Base-by-base conservation (phyloP, 2,888 invertebrate genomes). In the Acholoe squamosa region DNA sequence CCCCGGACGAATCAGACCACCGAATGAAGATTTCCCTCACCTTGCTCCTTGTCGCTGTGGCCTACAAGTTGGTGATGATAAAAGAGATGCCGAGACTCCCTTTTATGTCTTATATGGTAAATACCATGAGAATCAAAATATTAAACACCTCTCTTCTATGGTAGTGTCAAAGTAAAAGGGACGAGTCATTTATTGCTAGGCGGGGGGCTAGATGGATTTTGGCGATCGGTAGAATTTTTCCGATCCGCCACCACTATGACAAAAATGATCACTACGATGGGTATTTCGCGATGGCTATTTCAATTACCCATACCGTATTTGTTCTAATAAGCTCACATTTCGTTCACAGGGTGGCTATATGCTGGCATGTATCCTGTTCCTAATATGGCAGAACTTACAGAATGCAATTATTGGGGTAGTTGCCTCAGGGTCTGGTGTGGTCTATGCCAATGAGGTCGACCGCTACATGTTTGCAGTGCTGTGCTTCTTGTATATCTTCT, bases 81-180 rank as follows among this genome's bases (percentile, higher is more conserved):
- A 51, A 31, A 54, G 52, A 52, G 28, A 28, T 86, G 56, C 86
- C 86, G 31, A 16, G 16, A 19, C 0, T 86, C 5, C 56, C 86
- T n/a, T 86, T 19, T 22, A 86, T 86, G 31, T 54, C 86, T 12
- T 19, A 25, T 28, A 52, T 86, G 86, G 86, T 86, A 25, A 28
- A 19, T 61, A 43, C 3, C 5, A 43, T 43, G 43, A 43, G 3
- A 43, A 7, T n/a, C n/a, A n/a, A n/a, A n/a, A n/a, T n/a, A n/a
- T n/a, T n/a, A n/a, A n/a, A n/a, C n/a, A n/a, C n/a, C n/a, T n/a
- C n/a, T n/a, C n/a, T n/a, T n/a, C n/a, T n/a, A n/a, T n/a, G n/a
- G n/a, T n/a, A n/a, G n/a, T n/a, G n/a, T n/a, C n/a, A n/a, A n/a
- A n/a, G n/a, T n/a, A n/a, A n/a, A n/a, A n/a, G n/a, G n/a, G n/a